These are phyloP conservation scores for Bos javanicus DNA, from an alignment of 2,113 vertebrate species.

Conservation along the genomic window DNA sequence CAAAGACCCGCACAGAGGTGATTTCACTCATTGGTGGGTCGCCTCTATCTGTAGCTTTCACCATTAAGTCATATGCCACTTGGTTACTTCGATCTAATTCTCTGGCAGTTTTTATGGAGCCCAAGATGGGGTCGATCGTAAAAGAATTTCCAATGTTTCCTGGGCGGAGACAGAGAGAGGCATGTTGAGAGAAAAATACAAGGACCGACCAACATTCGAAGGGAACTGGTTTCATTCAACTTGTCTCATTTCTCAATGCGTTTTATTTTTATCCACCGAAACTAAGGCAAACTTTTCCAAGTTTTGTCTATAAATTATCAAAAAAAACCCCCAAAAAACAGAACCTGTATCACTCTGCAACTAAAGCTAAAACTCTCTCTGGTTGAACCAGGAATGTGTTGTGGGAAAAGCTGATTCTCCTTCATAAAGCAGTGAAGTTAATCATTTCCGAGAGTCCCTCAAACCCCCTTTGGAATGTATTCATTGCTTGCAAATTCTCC, in stretches of 20 bases:
- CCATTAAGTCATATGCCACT: constrained; percentile 88
- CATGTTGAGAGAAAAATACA: neutral
- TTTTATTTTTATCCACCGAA: neutral
- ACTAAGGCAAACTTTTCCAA: neutral
- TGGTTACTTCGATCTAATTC: constrained; percentile 91
- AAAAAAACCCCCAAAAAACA: neutral
- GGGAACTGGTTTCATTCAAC: neutral
- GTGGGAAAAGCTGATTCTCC: neutral
- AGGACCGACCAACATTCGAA: neutral
- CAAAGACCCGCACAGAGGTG: constrained; percentile 85
- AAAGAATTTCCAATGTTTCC: constrained; percentile 97
- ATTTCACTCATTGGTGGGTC: constrained; percentile 87
- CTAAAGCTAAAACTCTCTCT: neutral
- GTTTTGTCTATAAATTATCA: neutral
- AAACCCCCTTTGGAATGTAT: neutral
- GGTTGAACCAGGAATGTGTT: neutral
- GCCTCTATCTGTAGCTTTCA: constrained; percentile 94
- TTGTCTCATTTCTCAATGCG: neutral
- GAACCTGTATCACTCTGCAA: neutral
- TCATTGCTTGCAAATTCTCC: neutral
- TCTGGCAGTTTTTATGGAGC: constrained; percentile 90
- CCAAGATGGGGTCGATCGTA: constrained; percentile 90
- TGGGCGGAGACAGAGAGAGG: constrained; percentile 60
- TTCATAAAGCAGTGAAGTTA: neutral
- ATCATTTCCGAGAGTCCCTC: neutral